Evolutionary conservation across 2,888 invertebrate genomes (phyloP).

Genomic region (Maniola hyperantus): DNA sequence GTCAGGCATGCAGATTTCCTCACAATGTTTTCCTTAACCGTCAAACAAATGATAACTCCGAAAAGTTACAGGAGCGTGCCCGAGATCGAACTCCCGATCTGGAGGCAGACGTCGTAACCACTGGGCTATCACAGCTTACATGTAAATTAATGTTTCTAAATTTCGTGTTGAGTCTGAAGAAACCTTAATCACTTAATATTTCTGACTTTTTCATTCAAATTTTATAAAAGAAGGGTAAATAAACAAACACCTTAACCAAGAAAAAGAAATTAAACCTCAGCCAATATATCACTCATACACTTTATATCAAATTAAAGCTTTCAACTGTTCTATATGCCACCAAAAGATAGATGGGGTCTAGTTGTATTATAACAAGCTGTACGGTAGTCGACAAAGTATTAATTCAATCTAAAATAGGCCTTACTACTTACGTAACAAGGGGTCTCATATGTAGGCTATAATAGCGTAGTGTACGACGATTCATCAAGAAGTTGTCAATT

Average conservation of each 20-base stretch:
- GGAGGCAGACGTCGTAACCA: no score
- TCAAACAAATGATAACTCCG: no score
- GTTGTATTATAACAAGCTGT: slow-evolving; percentile 73
- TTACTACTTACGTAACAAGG: slow-evolving; percentile 27
- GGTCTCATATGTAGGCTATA: slow-evolving; percentile 10
- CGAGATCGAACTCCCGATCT: no score
- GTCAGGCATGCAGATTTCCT: no score
- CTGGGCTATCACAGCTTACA: no score
- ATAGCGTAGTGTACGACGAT: slow-evolving; percentile 54
- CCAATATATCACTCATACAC: slow-evolving; percentile 69
- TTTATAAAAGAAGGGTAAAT: slow-evolving; percentile 23
- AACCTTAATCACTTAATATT: no score
- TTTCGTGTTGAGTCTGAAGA: neutral
- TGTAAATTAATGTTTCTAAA: neutral
- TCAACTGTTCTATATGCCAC: slow-evolving; percentile 57
- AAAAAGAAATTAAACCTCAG: slow-evolving; percentile 50
- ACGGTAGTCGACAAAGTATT: slow-evolving; percentile 23
- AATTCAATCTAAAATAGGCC: slow-evolving; percentile 20
- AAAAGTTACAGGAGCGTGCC: no score
- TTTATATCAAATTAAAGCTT: slow-evolving; percentile 64
- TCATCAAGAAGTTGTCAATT: slow-evolving; percentile 80
- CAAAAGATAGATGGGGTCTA: slow-evolving; percentile 70
- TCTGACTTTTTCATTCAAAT: neutral
- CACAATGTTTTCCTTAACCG: no score
- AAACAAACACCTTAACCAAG: slow-evolving; percentile 32